These are phyloP conservation scores for Planiliza haematocheilus DNA, from an alignment of 2,113 vertebrate genomes.

Conservation along the genomic window DNA sequence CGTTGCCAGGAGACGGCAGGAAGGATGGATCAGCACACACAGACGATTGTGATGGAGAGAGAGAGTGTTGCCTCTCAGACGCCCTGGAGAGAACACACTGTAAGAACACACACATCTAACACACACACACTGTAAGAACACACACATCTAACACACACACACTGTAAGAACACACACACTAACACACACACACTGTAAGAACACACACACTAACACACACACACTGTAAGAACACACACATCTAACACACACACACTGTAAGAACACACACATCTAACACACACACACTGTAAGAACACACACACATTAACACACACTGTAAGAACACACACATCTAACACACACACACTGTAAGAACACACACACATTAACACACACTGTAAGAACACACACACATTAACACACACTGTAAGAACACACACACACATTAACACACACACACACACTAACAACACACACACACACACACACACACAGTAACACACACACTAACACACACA, in stretches of 20 bases:
- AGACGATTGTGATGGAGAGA: constrained; percentile 53
- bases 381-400: neutral
- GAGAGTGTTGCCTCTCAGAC: constrained; percentile 67
- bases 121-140: constrained; percentile 8
- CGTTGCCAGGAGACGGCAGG: constrained; percentile 56
- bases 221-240: neutral
- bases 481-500: no score
- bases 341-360: no score
- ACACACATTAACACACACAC: neutral
- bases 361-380: no score
- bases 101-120: constrained; percentile 36
- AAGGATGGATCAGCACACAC: constrained; percentile 49
- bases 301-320: neutral
- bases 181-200: no score
- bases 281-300: no score
- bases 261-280: neutral
- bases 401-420: neutral
- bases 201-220: neutral
- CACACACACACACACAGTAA: no score
- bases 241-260: neutral
- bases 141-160: neutral
- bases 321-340: neutral
- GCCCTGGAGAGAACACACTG: constrained; percentile 61
- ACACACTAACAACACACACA: no score
- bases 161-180: neutral